Conservation (phyloP, 1,140 invertebrate species). For the Brachionus sp. region DNA sequence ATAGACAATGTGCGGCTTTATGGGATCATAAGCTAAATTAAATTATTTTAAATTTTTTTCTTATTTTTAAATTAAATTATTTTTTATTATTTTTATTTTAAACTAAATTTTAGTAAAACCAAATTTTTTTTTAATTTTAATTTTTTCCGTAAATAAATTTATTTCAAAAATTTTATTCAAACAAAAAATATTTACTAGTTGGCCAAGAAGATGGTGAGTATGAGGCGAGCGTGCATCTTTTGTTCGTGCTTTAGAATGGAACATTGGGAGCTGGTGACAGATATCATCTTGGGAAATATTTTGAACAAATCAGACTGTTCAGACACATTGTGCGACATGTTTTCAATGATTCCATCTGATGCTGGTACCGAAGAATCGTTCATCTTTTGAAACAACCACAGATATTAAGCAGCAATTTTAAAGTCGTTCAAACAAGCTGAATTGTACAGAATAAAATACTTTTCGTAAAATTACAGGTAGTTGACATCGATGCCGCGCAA, state of each 20-base stretch:
- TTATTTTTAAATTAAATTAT: too few species aligned
- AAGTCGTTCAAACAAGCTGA: neutral
- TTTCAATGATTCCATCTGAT: neutral
- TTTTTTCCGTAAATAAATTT: too few species aligned
- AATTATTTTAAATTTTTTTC: too few species aligned
- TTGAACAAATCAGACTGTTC: neutral
- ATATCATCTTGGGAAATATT: neutral
- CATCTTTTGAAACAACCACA: conserved; percentile 18
- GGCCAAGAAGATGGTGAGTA: neutral
- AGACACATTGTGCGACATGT: neutral
- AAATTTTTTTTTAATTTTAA: too few species aligned
- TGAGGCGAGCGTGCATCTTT: neutral
- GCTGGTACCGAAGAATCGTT: neutral
- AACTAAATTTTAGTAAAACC: too few species aligned
- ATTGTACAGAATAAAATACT: conserved; percentile 18
- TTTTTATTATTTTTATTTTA: too few species aligned
- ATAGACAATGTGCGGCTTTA: neutral
- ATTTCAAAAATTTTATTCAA: neutral
- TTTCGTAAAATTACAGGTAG: conserved; percentile 21
- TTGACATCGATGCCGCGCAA: conserved; percentile 7
- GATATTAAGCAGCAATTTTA: neutral
- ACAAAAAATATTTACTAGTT: neutral
- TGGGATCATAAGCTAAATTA: too few species aligned
- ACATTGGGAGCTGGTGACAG: neutral
- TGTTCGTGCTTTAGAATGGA: neutral